phyloP scores from a whole-genome alignment of 2,888 invertebrate genomes.

The Escarpia spicata region DNA sequence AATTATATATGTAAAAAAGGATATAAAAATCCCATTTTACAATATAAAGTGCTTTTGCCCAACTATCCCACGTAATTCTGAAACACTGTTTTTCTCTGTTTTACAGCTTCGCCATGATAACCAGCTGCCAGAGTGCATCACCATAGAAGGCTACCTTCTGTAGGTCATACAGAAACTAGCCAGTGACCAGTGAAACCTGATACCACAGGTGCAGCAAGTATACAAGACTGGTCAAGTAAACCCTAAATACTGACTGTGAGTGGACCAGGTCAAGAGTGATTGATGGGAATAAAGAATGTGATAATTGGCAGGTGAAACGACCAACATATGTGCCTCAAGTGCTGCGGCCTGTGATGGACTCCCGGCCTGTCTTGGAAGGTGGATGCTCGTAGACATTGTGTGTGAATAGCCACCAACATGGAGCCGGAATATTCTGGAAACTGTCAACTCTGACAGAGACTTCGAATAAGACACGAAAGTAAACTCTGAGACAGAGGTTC shows the following conservation, averaged over 20 bases:
- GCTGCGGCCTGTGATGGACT: neutral
- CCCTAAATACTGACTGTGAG: neutral
- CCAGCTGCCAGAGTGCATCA: neutral
- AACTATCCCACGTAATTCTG: neutral
- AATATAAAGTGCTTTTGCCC: no score
- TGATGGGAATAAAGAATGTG: constrained; percentile 1
- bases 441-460: neutral
- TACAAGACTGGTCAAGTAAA: neutral
- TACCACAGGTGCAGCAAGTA: neutral
- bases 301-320: neutral
- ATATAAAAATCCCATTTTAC: no score
- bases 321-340: neutral
- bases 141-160: neutral
- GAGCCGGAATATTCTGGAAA: neutral
- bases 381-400: neutral
- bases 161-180: neutral
- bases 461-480: no score
- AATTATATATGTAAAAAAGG: no score
- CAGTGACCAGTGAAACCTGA: neutral
- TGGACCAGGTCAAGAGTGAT: neutral
- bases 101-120: neutral
- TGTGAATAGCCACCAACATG: neutral
- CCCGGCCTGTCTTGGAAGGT: neutral
- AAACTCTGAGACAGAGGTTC: no score
- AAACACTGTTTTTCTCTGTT: neutral